phyloP scores from a whole-genome alignment of 2,888 invertebrate genomes.

The Eupeodes latifasciatus region DNA sequence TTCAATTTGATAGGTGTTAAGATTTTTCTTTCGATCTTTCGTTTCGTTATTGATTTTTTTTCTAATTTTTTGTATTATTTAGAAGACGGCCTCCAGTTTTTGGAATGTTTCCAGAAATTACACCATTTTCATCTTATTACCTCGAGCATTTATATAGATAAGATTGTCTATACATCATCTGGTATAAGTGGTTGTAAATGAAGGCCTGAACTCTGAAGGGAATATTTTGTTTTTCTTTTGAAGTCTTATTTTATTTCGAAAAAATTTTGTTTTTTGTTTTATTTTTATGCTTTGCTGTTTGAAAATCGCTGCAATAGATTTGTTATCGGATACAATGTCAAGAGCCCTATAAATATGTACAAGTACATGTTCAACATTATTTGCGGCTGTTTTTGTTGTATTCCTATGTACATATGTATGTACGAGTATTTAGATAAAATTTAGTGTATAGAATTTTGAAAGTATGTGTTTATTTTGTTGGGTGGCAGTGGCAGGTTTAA shows the following conservation, averaged over 20 bases:
- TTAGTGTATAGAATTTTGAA: background rate
- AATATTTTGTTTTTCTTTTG: slow-evolving; percentile 41
- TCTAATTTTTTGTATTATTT: background rate
- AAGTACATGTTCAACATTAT: slow-evolving; percentile 21
- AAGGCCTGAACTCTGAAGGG: slow-evolving; percentile 35
- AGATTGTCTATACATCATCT: slow-evolving; percentile 5
- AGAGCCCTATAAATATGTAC: slow-evolving; percentile 54
- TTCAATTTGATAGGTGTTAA: background rate
- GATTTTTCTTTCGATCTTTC: background rate
- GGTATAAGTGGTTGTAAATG: background rate
- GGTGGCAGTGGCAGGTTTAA: slow-evolving; percentile 41
- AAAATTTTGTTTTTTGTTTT: background rate
- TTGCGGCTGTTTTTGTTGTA: background rate
- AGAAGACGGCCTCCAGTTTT: slow-evolving; percentile 9
- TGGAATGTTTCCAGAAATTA: slow-evolving; percentile 70
- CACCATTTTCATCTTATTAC: slow-evolving; percentile 49
- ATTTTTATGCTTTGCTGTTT: slow-evolving; percentile 23
- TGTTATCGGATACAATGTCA: slow-evolving; percentile 70
- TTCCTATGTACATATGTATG: background rate
- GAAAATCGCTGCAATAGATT: slow-evolving; percentile 46
- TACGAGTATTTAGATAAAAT: background rate
- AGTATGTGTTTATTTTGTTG: slow-evolving; percentile 5
- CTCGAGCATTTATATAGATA: background rate
- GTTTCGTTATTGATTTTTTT: slow-evolving; percentile 22
- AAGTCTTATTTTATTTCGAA: slow-evolving; percentile 19